Evolutionary conservation across 2,113 vertebrate species (phyloP).

Genomic region (human): GRCh38 chr3:137145001-137145500

Average conservation of each 20-base stretch:
- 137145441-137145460: background rate
- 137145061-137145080: background rate
- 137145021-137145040: background rate
- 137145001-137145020: too few relatives aligned
- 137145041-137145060: background rate
- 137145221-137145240: slow-evolving; percentile 33
- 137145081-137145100: background rate
- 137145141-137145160: background rate
- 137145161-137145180: background rate
- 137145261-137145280: background rate
- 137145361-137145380: background rate
- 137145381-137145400: background rate
- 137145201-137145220: background rate
- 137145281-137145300: background rate
- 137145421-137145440: background rate
- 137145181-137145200: background rate
- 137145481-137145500: background rate
- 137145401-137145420: background rate
- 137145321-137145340: background rate
- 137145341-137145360: background rate
- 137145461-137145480: background rate
- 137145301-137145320: background rate
- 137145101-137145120: background rate
- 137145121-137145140: background rate
- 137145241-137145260: slow-evolving; percentile 15